Evolutionary conservation across 64 coral and sea anemone species (phyloP).

Genomic region (Actinia tenebrosa): DNA sequence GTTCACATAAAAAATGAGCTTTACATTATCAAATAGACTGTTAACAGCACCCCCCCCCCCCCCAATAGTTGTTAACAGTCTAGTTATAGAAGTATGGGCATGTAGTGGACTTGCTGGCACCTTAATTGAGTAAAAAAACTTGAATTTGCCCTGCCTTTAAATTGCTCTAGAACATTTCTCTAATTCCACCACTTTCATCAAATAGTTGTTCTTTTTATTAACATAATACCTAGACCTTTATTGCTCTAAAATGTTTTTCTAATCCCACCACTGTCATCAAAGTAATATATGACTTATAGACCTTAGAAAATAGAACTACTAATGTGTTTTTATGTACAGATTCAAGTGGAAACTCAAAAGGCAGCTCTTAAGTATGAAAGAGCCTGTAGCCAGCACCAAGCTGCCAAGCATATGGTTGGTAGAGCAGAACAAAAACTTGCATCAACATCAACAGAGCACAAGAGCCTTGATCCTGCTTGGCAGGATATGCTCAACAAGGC

Average conservation of each 20-base stretch:
- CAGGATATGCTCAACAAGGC: conserved; percentile 90
- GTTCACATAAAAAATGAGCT: no score
- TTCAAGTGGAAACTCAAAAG: conserved; percentile 78
- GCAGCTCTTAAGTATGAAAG: conserved; percentile 83
- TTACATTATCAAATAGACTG: no score
- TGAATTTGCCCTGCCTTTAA: no score
- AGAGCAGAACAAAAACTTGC: conserved; percentile 74
- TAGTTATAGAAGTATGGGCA: no score
- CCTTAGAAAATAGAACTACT: background rate
- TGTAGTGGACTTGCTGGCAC: no score
- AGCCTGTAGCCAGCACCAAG: conserved; percentile 57
- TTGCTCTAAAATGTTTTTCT: background rate
- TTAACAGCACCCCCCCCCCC: no score
- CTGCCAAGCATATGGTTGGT: conserved; percentile 67
- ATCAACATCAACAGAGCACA: conserved; percentile 74
- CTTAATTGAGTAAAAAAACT: no score
- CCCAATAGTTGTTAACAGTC: no score
- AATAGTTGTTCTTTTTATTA: no score
- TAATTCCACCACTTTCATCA: background rate
- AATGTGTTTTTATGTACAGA: conserved; percentile 4
- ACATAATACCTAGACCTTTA: no score
- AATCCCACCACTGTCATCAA: background rate
- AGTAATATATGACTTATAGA: background rate
- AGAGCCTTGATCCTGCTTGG: conserved; percentile 69
- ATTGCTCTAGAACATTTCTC: background rate